phyloP scores from a whole-genome alignment of 2,797 vertebrate genomes.

The Rhynchonycteris naso region DNA sequence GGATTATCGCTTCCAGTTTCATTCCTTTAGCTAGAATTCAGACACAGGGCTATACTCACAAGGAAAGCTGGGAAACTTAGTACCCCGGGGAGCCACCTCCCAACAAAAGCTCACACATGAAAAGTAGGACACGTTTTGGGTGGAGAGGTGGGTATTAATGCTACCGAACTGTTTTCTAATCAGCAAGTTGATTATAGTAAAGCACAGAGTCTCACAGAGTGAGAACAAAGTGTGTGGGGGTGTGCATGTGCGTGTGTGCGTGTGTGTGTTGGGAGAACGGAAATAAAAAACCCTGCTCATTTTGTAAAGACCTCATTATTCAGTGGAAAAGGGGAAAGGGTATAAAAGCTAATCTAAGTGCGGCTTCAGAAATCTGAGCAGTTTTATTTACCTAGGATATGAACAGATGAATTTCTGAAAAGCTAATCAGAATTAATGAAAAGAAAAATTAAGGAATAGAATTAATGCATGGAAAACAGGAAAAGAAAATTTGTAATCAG shows the following conservation, averaged over 20 bases:
- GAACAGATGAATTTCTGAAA: slow-evolving; percentile 66
- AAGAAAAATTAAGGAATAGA: slow-evolving; percentile 70
- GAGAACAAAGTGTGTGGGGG: neutral
- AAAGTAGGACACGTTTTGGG: neutral
- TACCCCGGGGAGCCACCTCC: neutral
- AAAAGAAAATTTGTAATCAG: slow-evolving; percentile 67
- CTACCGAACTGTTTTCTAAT: neutral
- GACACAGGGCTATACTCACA: neutral
- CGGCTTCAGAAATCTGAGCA: neutral
- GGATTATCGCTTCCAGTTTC: neutral
- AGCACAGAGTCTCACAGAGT: fast-evolving
- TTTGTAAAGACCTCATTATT: slow-evolving; percentile 58
- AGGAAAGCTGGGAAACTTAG: neutral
- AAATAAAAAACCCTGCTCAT: neutral
- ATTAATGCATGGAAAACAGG: slow-evolving; percentile 67
- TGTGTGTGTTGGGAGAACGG: neutral
- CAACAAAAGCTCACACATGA: neutral
- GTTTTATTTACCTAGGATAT: slow-evolving; percentile 58
- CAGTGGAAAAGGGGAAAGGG: neutral
- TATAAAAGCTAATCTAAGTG: neutral
- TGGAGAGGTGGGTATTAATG: neutral
- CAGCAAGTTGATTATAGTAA: neutral
- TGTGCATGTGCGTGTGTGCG: no score
- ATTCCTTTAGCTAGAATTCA: neutral
- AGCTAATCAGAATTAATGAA: slow-evolving; percentile 79